Percentiles rank a stretch among this genome's conserved stretches.
Evolutionary conservation across 2,113 vertebrate species (phyloP).

Genomic region (Anarrhichthys ocellatus): DNA sequence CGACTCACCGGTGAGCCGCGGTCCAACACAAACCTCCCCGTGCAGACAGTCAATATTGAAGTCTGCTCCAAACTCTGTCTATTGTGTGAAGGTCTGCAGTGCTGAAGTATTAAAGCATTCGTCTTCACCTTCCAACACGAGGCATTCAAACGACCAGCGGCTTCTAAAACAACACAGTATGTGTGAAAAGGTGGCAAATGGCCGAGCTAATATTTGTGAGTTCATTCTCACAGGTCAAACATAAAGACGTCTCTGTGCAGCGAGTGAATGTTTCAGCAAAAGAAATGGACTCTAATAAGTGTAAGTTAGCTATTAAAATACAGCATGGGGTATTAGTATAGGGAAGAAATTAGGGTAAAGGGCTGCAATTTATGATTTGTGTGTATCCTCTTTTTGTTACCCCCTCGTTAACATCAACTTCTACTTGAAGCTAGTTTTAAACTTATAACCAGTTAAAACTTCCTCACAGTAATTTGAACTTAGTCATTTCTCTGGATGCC

Average conservation of each 20-base stretch:
- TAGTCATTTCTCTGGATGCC: neutral
- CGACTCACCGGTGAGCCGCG: neutral
- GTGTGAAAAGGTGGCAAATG: neutral
- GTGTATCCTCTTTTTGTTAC: neutral
- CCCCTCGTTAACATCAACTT: too few species aligned
- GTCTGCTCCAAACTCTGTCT: slow-evolving; percentile 17
- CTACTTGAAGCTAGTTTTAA: neutral
- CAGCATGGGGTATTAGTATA: neutral
- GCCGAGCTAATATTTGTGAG: neutral
- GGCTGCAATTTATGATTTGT: neutral
- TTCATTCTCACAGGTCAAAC: neutral
- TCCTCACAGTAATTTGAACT: neutral
- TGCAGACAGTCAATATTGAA: slow-evolving; percentile 43
- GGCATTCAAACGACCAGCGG: slow-evolving; percentile 25
- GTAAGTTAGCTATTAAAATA: neutral
- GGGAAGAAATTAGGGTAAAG: neutral
- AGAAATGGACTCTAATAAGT: neutral
- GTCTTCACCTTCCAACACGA: neutral
- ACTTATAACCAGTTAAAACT: neutral
- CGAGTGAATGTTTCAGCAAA: neutral
- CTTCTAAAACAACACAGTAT: slow-evolving; percentile 28
- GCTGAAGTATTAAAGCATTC: slow-evolving; percentile 23
- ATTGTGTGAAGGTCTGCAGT: neutral
- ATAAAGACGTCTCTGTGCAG: neutral
- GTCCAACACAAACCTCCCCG: slow-evolving; percentile 59